Evolutionary conservation across 2,797 vertebrate genomes (phyloP).

Genomic region (Cynodonichthys magdalenae): DNA sequence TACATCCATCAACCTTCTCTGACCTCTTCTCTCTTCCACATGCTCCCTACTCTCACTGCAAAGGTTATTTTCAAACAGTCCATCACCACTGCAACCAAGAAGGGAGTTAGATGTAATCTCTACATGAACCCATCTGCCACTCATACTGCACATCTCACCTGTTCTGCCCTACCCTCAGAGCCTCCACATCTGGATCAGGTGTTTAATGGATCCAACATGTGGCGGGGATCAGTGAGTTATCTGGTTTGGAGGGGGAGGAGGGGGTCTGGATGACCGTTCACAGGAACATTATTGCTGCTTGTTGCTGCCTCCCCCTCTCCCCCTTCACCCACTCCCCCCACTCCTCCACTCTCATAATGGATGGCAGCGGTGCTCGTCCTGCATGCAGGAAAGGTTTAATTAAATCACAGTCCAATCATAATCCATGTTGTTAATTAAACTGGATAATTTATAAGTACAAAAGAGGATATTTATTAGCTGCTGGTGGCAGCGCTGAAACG

Average conservation of each 20-base stretch:
- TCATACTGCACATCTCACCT: too few relatives aligned
- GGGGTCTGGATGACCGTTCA: constrained; percentile 19
- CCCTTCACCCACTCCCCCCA: not conserved
- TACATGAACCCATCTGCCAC: too few relatives aligned
- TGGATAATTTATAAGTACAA: constrained; percentile 88
- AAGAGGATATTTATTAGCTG: constrained; percentile 86
- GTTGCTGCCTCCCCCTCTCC: constrained; percentile 39
- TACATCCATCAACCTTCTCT: too few relatives aligned
- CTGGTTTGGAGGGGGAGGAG: not conserved
- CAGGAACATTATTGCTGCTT: constrained; percentile 36
- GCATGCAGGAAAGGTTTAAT: constrained; percentile 86
- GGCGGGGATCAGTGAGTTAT: too few relatives aligned
- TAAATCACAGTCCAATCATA: constrained; percentile 88
- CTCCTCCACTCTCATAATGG: constrained; percentile 66
- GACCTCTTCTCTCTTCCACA: too few relatives aligned
- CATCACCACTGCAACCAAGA: too few relatives aligned
- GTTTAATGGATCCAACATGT: too few relatives aligned
- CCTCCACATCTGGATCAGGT: too few relatives aligned
- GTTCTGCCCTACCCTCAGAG: too few relatives aligned
- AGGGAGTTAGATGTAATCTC: too few relatives aligned
- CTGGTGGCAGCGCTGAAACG: constrained; percentile 56
- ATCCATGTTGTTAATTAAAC: constrained; percentile 89
- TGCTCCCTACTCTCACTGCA: too few relatives aligned
- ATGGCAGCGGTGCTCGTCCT: constrained; percentile 74
- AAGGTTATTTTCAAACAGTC: too few relatives aligned